Percentiles rank a stretch among this genome's conserved stretches.
Evolutionary conservation across 2,797 vertebrate genomes (phyloP).

Genomic region (Helicolenus hilgendorfi): DNA sequence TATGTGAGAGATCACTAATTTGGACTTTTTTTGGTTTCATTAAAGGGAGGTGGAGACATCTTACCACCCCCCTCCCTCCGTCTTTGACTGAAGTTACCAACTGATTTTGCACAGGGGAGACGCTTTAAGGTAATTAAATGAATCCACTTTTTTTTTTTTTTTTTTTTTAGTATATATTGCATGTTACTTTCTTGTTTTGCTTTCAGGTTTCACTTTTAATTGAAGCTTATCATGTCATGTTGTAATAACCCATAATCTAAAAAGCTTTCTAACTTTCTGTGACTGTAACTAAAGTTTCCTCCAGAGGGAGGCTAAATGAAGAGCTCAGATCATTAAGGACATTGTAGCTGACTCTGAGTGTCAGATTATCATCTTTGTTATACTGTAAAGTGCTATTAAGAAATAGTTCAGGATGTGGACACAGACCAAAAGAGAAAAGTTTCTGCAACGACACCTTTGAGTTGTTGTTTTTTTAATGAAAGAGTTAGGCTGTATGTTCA

Average conservation of each 20-base stretch:
- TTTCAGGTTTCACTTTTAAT: constrained; percentile 11
- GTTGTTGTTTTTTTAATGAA: not conserved
- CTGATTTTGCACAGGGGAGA: constrained; percentile 79
- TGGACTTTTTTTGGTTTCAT: constrained; percentile 62
- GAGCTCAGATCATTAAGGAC: not conserved
- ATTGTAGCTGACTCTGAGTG: not conserved
- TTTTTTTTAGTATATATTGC: not conserved
- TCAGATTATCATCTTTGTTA: not conserved
- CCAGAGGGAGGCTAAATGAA: not conserved
- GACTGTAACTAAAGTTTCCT: constrained; percentile 8
- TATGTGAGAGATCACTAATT: constrained; percentile 28
- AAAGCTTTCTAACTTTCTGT: constrained; percentile 5
- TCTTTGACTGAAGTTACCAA: constrained; percentile 70
- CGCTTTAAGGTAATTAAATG: constrained; percentile 88
- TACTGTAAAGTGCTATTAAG: not conserved
- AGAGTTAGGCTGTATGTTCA: not conserved
- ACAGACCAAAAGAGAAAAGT: not conserved
- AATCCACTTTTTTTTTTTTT: constrained; percentile 11
- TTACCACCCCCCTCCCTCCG: constrained; percentile 50
- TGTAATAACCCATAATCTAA: not conserved
- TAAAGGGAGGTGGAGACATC: constrained; percentile 77
- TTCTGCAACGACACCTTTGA: not conserved
- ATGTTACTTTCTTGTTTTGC: constrained; percentile 15
- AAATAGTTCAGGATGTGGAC: not conserved
- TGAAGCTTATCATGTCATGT: not conserved